Evolutionary conservation across 2,113 vertebrate species (phyloP).

Genomic region (Eurystomus gularis): DNA sequence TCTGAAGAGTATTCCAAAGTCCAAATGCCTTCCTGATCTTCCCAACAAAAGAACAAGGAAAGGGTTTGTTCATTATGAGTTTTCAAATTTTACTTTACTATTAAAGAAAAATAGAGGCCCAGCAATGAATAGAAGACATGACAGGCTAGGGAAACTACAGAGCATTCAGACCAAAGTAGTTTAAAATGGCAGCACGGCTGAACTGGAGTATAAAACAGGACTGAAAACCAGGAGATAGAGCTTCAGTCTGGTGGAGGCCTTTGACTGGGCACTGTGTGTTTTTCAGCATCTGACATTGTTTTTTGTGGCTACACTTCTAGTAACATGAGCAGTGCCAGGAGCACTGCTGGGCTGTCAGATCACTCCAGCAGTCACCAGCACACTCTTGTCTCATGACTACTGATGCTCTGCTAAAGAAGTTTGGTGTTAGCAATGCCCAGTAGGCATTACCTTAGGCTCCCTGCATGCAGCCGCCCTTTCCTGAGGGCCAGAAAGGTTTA

Average conservation of each 20-base stretch:
- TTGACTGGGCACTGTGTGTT: not conserved
- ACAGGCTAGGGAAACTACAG: not conserved
- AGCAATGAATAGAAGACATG: not conserved
- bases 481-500: not conserved
- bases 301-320: not conserved
- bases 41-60: not conserved
- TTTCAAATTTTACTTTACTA: not conserved
- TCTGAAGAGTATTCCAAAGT: not conserved
- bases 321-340: not conserved
- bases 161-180: not conserved
- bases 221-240: not conserved
- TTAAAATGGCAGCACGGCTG: not conserved
- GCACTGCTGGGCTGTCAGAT: not conserved
- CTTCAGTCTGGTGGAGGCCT: not conserved
- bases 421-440: accelerated
- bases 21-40: not conserved
- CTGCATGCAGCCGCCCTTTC: not conserved
- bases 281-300: not conserved
- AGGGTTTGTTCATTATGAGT: not conserved
- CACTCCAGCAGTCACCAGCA: not conserved
- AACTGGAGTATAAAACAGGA: not conserved
- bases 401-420: not conserved
- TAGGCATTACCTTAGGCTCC: not conserved
- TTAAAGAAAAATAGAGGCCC: not conserved
- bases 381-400: not conserved